Evolutionary conservation across 2,113 vertebrate species (phyloP), one percentile per base, ranked within the genome.

Genomic region (Gnathonemus echidnorhynchus): DNA sequence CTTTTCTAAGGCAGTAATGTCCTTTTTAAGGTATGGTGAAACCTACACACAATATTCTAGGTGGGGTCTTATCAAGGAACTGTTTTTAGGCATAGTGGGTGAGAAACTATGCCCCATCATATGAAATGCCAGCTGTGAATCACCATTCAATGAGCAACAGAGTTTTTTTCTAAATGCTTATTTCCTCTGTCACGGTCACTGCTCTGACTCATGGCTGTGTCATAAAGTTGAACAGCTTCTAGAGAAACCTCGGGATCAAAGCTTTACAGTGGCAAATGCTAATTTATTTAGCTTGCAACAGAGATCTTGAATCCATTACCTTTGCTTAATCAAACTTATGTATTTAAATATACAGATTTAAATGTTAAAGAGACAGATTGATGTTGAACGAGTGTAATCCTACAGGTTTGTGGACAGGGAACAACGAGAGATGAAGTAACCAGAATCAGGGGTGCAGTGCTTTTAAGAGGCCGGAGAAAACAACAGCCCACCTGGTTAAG

Each of bases 131-230:
- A 50, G 49, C 46, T 5, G 11, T 87, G 85, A 87, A 24, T 87
- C 85, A 87, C 48, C 5, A 13, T 15, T 49, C 49, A 50, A 31
- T 50, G n/a, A 24, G 21, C 24, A 24, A 27, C 49, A 31, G 7
- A 50, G 52, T 49, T 50, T 49, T 87, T 50, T 87, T n/a, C 17
- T 45, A 31, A 46, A 49, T 31, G 5, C 49, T 87, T 50, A 87
- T 87, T 87, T 31, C 66, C 66, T 0, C 66, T 31, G 85, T 39
- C 42, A 83, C n/a, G 49, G 83, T 50, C n/a, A 24, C 4, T 19
- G 85, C 48, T 87, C 85, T 87, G 85, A 87, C 42, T 87, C 48
- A 87, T 50, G 17, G 17, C 24, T 85, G 21, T 85, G 42, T 85
- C 46, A 48, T 46, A 49, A 45, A 24, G 7, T 48, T 24, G 83